Base-by-base conservation (phyloP, 2,113 vertebrate species). In the Panthera uncia region DNA sequence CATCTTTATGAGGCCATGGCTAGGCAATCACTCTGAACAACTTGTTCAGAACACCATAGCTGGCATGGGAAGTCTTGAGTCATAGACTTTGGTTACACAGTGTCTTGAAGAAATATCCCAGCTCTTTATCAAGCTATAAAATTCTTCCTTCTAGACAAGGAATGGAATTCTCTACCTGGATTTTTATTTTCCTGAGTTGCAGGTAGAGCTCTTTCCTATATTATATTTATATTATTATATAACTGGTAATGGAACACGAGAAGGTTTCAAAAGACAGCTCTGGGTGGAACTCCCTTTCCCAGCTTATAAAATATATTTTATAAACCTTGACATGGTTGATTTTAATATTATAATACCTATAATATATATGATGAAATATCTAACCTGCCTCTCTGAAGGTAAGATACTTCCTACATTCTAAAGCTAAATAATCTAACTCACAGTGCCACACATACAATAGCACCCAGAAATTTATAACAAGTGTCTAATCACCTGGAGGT, bases 401-500 rank as follows among this genome's bases (percentile, higher is more conserved):
- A 96, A 98, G 88, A 86, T 76, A 87, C 48, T 82, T 89, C 94
- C 83, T 97, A 94, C 91, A 94, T 97, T 98, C 91, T 90, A 90
- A 95, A 96, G 65, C 45, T 76, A 95, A 96, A 91, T 91, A 93
- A 79, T 29, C 50, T 92, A 91, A 92, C 69, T n/a, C 71, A 94
- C 52, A 85, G 19, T 57, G 27, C 71, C 76, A 97, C 83, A 97
- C 29, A 29, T 86, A 91, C 92, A 97, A 95, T 94, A 97, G 84
- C 38, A 93, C 66, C 85, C 91, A 94, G 85, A 97, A 97, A 97
- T 96, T 94, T 66, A 94, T 88, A 81, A 61, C 89, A 89, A 98
- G 73, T 81, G 18, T 92, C 52, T 88, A 94, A 94, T 97, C 92
- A 97, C 80, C 65, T 81, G 92, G 69, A 89, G 79, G 66, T 95